Evolutionary conservation across 2,797 vertebrate species (phyloP).

Genomic region (Bothrops alternatus): DNA sequence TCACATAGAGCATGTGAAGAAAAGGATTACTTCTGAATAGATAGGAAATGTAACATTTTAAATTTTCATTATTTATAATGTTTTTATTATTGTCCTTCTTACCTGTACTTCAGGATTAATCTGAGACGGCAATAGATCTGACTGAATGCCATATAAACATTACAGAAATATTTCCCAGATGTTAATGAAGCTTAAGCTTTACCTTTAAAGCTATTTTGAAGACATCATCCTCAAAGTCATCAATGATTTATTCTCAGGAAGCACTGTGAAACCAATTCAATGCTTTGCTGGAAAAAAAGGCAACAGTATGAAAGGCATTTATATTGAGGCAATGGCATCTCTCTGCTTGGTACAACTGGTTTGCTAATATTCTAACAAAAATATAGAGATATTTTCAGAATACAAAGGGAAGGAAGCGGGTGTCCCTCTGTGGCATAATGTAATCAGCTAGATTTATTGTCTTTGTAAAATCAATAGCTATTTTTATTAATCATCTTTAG

Average conservation of each 20-base stretch:
- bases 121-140: neutral
- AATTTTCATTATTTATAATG: neutral
- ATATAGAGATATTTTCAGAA: constrained; percentile 35
- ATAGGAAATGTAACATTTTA: neutral
- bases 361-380: neutral
- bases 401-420: constrained; percentile 48
- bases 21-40: neutral
- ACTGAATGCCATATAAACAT: neutral
- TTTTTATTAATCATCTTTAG: constrained; percentile 73
- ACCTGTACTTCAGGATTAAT: neutral
- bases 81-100: neutral
- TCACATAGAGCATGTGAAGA: neutral
- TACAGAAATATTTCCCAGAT: neutral
- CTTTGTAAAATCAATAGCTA: constrained; percentile 67
- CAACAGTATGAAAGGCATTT: neutral
- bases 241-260: neutral
- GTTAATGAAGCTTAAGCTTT: constrained; percentile 7
- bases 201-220: neutral
- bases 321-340: neutral
- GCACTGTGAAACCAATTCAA: neutral
- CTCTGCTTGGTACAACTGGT: rapidly evolving
- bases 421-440: constrained; percentile 42
- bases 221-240: neutral
- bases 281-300: neutral
- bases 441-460: constrained; percentile 66